These are phyloP conservation scores for Limnephilus lunatus DNA, from an alignment of 2,888 invertebrate genomes.

Conservation along the genomic window DNA sequence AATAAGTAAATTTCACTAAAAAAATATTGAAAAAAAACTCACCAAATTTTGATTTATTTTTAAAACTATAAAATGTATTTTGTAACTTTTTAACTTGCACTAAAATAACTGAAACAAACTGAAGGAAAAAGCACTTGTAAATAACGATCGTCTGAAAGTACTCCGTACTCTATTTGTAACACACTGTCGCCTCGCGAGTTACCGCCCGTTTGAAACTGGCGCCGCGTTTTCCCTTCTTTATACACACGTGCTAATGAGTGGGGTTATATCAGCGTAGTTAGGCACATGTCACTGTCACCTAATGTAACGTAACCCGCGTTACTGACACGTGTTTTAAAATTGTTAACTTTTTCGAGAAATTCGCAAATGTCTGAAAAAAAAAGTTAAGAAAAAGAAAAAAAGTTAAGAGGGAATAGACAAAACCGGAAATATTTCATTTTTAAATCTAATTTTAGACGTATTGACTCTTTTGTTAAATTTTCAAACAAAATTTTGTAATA, in stretches of 20 bases:
- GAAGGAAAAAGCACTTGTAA: background rate
- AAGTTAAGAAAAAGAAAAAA: too few relatives aligned
- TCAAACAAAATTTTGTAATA: too few relatives aligned
- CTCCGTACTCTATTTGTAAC: background rate
- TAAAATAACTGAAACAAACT: background rate
- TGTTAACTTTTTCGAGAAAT: background rate
- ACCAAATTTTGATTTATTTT: background rate
- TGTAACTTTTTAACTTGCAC: background rate
- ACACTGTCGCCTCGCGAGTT: background rate
- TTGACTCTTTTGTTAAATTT: too few relatives aligned
- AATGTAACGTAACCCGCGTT: background rate
- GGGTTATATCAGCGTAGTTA: background rate
- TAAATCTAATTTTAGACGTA: too few relatives aligned
- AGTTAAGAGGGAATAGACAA: too few relatives aligned
- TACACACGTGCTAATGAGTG: background rate
- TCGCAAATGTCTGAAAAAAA: too few relatives aligned
- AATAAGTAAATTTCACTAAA: too few relatives aligned
- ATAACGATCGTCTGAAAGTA: background rate
- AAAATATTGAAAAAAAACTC: too few relatives aligned
- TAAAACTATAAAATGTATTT: background rate
- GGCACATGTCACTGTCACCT: background rate
- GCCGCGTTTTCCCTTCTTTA: background rate
- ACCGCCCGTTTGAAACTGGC: background rate
- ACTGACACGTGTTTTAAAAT: background rate
- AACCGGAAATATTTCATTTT: too few relatives aligned